Percentiles rank a stretch among this genome's conserved stretches.
phyloP scores from a whole-genome alignment of 2,888 invertebrate species.

The Thera obeliscata region DNA sequence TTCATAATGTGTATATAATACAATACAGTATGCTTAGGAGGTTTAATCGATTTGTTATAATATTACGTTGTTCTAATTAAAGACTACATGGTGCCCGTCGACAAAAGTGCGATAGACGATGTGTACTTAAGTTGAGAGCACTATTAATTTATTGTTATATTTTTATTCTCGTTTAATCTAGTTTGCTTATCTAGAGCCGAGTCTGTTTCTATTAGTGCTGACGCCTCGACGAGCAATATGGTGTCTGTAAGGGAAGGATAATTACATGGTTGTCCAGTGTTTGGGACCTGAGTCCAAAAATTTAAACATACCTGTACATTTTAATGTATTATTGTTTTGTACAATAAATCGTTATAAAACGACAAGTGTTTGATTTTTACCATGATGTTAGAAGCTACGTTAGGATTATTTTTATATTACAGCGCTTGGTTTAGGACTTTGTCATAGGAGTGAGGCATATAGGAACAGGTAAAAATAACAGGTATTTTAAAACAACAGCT shows the following conservation, averaged over 20 bases:
- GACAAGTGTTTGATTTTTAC: constrained; percentile 64
- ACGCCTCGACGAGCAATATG: constrained; percentile 84
- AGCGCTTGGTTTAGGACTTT: too few relatives aligned
- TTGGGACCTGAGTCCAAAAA: constrained; percentile 83
- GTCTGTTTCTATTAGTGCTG: constrained; percentile 83
- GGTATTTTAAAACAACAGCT: too few relatives aligned
- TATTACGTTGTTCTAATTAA: constrained; percentile 82
- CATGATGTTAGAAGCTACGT: neutral
- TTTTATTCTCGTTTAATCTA: constrained; percentile 80
- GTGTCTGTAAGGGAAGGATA: constrained; percentile 84
- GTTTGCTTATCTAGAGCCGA: constrained; percentile 83
- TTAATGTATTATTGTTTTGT: constrained; percentile 86
- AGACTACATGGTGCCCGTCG: constrained; percentile 85
- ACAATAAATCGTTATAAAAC: constrained; percentile 86
- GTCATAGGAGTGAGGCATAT: too few relatives aligned
- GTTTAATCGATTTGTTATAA: constrained; percentile 82
- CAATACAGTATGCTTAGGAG: constrained; percentile 83
- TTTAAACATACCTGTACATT: constrained; percentile 85
- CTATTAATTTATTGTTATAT: constrained; percentile 83
- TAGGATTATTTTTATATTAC: too few relatives aligned
- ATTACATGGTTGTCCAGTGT: constrained; percentile 79
- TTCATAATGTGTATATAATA: constrained; percentile 84
- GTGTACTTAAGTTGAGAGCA: constrained; percentile 84
- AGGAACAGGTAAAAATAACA: too few relatives aligned
- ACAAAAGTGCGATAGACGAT: constrained; percentile 83